Evolutionary conservation across 64 coral and sea anemone genomes (phyloP).

Genomic region (Platygyra sinensis): DNA sequence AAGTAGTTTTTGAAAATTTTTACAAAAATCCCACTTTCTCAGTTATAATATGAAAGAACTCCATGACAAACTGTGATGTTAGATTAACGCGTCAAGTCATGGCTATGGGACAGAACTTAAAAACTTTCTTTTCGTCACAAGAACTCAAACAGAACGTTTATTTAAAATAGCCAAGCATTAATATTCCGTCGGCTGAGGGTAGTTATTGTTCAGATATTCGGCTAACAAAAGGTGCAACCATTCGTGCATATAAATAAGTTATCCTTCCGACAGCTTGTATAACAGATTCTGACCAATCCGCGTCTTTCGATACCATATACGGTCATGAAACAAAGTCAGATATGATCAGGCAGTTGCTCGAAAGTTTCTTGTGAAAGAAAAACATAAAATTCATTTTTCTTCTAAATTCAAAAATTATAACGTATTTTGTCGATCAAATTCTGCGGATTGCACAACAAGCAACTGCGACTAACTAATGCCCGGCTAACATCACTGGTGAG

Average conservation of each 20-base stretch:
- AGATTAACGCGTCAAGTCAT: too few species aligned
- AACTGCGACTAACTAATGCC: not conserved
- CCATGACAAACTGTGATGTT: too few species aligned
- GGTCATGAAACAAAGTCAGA: slow-evolving; percentile 15
- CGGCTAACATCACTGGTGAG: not conserved
- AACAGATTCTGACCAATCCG: slow-evolving; percentile 30
- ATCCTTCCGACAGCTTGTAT: not conserved
- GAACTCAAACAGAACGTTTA: too few species aligned
- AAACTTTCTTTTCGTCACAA: too few species aligned
- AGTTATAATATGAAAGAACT: too few species aligned
- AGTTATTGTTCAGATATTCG: not conserved
- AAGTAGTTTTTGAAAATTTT: too few species aligned
- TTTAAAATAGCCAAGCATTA: too few species aligned
- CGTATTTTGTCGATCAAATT: not conserved
- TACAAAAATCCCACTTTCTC: not conserved
- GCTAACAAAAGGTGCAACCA: not conserved
- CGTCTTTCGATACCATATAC: slow-evolving; percentile 25
- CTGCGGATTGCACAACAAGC: not conserved
- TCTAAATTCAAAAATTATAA: not conserved
- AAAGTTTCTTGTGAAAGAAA: not conserved
- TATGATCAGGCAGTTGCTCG: not conserved
- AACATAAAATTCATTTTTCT: not conserved
- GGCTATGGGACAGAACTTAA: too few species aligned
- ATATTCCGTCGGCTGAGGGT: not conserved
- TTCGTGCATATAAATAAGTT: slow-evolving; percentile 24